These are phyloP conservation scores for Xenopus borealis DNA, from an alignment of 2,113 vertebrate genomes.

Conservation along the genomic window DNA sequence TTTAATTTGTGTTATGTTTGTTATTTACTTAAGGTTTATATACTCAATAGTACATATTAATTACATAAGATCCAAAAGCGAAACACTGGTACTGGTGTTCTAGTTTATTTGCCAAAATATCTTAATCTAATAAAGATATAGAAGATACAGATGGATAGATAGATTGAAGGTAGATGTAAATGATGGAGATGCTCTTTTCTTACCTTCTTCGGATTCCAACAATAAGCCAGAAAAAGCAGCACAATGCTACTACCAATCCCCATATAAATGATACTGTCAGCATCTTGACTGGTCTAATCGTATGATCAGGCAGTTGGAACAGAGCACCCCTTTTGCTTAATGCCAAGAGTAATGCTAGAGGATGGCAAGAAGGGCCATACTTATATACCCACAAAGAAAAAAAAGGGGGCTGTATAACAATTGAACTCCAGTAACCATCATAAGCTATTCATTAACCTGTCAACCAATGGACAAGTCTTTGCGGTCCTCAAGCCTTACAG, in stretches of 20 bases:
- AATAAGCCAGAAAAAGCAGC: conserved; percentile 76
- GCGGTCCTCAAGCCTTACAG: neutral
- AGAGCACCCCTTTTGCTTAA: neutral
- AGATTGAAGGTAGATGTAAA: no score
- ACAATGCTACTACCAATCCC: conserved; percentile 66
- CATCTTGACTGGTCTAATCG: conserved; percentile 55
- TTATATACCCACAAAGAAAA: conserved; percentile 15
- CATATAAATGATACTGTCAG: conserved; percentile 73
- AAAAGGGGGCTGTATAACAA: conserved; percentile 14
- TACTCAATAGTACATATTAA: no score
- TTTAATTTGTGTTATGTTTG: conserved; percentile 6
- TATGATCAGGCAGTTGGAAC: neutral
- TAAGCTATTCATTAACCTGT: conserved; percentile 68
- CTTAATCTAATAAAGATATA: no score
- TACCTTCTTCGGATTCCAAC: conserved; percentile 86
- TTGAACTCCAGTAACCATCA: conserved; percentile 52
- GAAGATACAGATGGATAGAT: no score
- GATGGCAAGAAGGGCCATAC: neutral
- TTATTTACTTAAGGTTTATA: no score
- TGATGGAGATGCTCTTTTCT: conserved; percentile 46
- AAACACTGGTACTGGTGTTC: no score
- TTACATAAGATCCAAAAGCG: no score
- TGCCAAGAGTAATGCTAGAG: conserved; percentile 18
- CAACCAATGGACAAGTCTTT: conserved; percentile 47
- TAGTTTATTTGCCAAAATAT: no score